Conservation (phyloP, 2,888 invertebrate genomes). For the Corythucha ciliata region DNA sequence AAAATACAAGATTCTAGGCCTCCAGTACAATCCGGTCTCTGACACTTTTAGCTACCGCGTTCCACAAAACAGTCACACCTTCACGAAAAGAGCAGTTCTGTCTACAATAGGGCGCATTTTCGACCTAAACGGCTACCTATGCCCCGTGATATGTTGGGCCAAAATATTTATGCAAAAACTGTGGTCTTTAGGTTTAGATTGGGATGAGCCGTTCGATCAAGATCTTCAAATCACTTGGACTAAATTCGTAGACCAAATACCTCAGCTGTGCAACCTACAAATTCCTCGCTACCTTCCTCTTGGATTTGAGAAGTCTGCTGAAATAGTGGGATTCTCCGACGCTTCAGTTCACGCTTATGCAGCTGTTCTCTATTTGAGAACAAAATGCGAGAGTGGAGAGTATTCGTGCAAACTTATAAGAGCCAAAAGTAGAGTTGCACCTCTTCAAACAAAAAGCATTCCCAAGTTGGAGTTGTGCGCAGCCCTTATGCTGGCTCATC, state of each 20-base stretch:
- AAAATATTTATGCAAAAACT: slow-evolving; percentile 1
- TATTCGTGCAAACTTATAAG: neutral
- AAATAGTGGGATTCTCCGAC: neutral
- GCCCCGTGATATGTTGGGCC: neutral
- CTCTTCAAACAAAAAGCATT: too few relatives aligned
- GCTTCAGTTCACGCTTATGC: neutral
- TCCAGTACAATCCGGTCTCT: slow-evolving; percentile 25
- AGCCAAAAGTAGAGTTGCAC: neutral
- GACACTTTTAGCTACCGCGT: slow-evolving; percentile 27
- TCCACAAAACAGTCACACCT: neutral
- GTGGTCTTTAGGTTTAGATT: neutral
- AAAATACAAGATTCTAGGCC: slow-evolving; percentile 25
- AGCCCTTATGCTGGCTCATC: too few relatives aligned
- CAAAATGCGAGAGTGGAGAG: too few relatives aligned
- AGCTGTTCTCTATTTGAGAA: slow-evolving; percentile 2
- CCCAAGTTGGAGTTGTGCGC: too few relatives aligned
- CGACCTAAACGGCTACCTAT: too few relatives aligned
- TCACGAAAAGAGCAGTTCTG: slow-evolving; percentile 29
- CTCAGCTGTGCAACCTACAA: too few relatives aligned
- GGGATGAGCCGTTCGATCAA: neutral
- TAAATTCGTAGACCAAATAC: neutral
- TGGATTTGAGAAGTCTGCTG: neutral
- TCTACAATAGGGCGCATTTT: slow-evolving; percentile 8
- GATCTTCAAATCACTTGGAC: neutral
- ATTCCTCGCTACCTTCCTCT: too few relatives aligned